These are phyloP conservation scores for Nineta flava DNA, from an alignment of 2,888 invertebrate genomes.

Conservation along the genomic window DNA sequence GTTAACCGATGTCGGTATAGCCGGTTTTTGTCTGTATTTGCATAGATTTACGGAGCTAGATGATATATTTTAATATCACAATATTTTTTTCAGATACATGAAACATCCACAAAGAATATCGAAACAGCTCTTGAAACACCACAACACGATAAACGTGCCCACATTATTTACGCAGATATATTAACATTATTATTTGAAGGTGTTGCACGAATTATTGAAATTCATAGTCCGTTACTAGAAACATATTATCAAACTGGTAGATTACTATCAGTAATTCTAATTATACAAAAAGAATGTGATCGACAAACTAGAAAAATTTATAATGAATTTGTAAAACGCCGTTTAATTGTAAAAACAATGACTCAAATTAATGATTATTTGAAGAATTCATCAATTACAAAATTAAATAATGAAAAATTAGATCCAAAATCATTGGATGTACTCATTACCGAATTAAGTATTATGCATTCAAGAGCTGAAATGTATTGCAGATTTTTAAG, in stretches of 20 bases:
- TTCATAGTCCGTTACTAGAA: slow-evolving; percentile 78
- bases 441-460: slow-evolving; percentile 75
- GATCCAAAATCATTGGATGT: slow-evolving; percentile 79
- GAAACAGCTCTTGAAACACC: slow-evolving; percentile 47
- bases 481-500: slow-evolving; percentile 79
- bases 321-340: slow-evolving; percentile 52
- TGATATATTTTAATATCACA: too few species aligned
- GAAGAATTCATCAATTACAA: slow-evolving; percentile 25
- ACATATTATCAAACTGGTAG: slow-evolving; percentile 74
- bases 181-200: slow-evolving; percentile 72
- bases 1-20: too few species aligned
- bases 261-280: slow-evolving; percentile 49
- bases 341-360: slow-evolving; percentile 46
- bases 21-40: too few species aligned
- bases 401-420: slow-evolving; percentile 34
- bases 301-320: slow-evolving; percentile 42
- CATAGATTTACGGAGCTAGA: too few species aligned
- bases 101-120: slow-evolving; percentile 55
- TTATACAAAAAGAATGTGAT: slow-evolving; percentile 70
- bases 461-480: slow-evolving; percentile 80
- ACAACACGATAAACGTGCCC: slow-evolving; percentile 50
- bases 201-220: slow-evolving; percentile 67
- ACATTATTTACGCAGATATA: slow-evolving; percentile 72
- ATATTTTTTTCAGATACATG: slow-evolving; percentile 31
- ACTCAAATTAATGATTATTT: slow-evolving; percentile 43